A percentile compares a stretch with the other conserved stretches of the same genome.
These are phyloP conservation scores for Typhlomys cinereus DNA, from an alignment of 2,113 vertebrate genomes.

Conservation along the genomic window DNA sequence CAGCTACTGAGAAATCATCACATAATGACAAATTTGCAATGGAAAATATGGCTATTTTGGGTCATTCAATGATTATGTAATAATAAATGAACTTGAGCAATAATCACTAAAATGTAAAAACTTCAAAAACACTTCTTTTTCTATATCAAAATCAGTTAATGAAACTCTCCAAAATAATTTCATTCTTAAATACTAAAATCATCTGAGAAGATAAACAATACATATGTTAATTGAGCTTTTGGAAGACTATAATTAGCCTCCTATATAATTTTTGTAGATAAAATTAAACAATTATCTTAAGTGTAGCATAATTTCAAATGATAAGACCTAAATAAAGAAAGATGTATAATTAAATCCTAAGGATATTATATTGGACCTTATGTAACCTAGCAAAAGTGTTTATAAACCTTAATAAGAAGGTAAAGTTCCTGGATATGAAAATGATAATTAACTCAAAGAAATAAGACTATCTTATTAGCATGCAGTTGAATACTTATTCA, in stretches of 20 bases:
- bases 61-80: neutral
- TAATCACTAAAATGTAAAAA: neutral
- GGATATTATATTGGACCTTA: constrained; percentile 7
- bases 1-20: neutral
- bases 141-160: neutral
- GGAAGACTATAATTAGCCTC: neutral
- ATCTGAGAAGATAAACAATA: neutral
- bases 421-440: constrained; percentile 26
- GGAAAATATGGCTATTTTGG: neutral
- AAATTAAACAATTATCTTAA: constrained; percentile 40
- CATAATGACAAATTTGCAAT: neutral
- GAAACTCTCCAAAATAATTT: neutral
- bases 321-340: constrained; percentile 27
- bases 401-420: constrained; percentile 35
- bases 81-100: neutral
- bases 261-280: constrained; percentile 1
- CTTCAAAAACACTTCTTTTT: neutral
- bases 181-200: neutral
- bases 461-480: neutral
- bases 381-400: neutral
- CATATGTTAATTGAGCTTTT: neutral
- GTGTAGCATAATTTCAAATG: neutral
- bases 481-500: neutral
- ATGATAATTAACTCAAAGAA: constrained; percentile 40
- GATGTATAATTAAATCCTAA: neutral